These are phyloP conservation scores for Siphamia tubifer DNA, from an alignment of 2,113 vertebrate species.

Conservation along the genomic window DNA sequence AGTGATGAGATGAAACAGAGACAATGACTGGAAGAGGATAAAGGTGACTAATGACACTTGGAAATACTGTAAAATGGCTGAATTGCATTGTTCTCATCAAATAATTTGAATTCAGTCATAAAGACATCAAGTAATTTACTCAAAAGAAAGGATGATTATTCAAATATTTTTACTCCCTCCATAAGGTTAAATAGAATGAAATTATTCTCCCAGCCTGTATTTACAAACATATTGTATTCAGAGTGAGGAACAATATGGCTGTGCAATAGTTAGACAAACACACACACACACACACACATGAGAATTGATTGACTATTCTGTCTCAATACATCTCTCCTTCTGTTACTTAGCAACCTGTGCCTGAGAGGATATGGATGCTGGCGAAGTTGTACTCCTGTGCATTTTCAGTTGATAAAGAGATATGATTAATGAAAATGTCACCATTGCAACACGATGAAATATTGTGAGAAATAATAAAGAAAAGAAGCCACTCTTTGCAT, in stretches of 20 bases:
- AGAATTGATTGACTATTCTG: conserved; percentile 82
- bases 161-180: not conserved
- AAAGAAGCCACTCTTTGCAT: not conserved
- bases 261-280: conserved; percentile 22
- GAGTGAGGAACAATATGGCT: conserved; percentile 31
- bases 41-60: conserved; percentile 37
- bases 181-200: not conserved
- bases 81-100: not conserved
- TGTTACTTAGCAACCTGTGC: conserved; percentile 83
- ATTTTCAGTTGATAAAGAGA: conserved; percentile 67
- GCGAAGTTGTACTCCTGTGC: conserved; percentile 68
- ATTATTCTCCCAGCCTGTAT: not conserved
- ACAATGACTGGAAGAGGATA: conserved; percentile 39
- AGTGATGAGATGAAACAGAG: conserved; percentile 32
- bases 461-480: not conserved
- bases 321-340: conserved; percentile 82
- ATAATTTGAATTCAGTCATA: not conserved
- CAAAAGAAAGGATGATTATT: not conserved
- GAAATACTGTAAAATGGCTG: conserved; percentile 23
- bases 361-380: conserved; percentile 70
- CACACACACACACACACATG: conserved; percentile 21
- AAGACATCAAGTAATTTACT: not conserved
- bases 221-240: conserved; percentile 3
- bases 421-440: conserved; percentile 59
- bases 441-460: not conserved